These are phyloP conservation scores for Anas platyrhynchos DNA, from an alignment of 2,113 vertebrate genomes.

Conservation along the genomic window DNA sequence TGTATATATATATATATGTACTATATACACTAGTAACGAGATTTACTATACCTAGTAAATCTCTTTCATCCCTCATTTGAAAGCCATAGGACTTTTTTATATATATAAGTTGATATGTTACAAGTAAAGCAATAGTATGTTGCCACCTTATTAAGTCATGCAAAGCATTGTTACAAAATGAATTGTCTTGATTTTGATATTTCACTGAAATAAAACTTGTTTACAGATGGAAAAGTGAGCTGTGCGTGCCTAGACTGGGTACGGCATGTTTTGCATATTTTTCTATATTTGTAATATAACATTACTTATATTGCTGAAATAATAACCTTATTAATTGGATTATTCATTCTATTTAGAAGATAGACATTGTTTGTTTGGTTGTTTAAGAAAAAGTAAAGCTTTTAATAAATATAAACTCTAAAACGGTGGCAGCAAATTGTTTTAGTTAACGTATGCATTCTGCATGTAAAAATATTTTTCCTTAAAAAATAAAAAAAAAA, in stretches of 20 bases:
- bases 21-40: no score
- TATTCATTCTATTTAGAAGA: neutral
- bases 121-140: neutral
- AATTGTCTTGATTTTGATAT: neutral
- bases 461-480: neutral
- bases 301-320: neutral
- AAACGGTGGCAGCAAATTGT: neutral
- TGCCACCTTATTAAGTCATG: neutral
- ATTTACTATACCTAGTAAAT: no score
- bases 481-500: neutral
- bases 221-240: neutral
- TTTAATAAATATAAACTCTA: neutral
- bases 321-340: neutral
- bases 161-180: neutral
- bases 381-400: neutral
- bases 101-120: neutral
- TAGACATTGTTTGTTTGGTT: neutral
- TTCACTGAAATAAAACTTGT: neutral
- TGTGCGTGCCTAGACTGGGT: neutral
- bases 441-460: neutral
- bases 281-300: neutral
- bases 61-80: neutral
- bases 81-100: neutral
- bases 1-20: no score
- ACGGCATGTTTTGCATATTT: neutral